Evolutionary conservation across 2,797 vertebrate species (phyloP).

Genomic region (Adrianichthys oophorus): DNA sequence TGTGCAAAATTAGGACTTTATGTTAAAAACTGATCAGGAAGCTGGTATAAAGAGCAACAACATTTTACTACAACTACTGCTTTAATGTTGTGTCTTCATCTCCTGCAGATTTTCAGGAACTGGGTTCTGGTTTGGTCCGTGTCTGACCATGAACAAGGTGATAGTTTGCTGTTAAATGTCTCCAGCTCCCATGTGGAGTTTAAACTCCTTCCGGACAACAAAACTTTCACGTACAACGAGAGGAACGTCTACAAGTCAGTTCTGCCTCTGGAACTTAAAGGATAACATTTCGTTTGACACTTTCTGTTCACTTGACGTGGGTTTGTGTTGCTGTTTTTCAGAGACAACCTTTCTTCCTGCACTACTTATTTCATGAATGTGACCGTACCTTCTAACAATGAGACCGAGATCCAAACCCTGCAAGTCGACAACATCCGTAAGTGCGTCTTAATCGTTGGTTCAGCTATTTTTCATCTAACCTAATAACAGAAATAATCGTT

Average conservation of each 20-base stretch:
- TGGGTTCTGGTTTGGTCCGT: constrained; percentile 39
- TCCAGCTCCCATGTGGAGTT: constrained; percentile 13
- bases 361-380: neutral
- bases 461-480: no score
- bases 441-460: neutral
- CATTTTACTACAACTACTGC: no score
- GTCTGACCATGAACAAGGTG: fast-evolving
- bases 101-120: constrained; percentile 20
- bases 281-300: neutral
- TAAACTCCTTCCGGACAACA: constrained; percentile 3
- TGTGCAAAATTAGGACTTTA: no score
- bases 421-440: neutral
- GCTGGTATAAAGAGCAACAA: no score
- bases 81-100: no score
- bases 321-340: neutral
- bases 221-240: neutral
- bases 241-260: constrained; percentile 13
- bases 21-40: no score
- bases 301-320: neutral
- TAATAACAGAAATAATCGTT: no score
- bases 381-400: neutral
- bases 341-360: neutral
- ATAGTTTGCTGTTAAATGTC: fast-evolving
- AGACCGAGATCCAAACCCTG: neutral
- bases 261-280: neutral